Conservation (phyloP, 2,113 vertebrate species). For the Empidonax traillii region DNA sequence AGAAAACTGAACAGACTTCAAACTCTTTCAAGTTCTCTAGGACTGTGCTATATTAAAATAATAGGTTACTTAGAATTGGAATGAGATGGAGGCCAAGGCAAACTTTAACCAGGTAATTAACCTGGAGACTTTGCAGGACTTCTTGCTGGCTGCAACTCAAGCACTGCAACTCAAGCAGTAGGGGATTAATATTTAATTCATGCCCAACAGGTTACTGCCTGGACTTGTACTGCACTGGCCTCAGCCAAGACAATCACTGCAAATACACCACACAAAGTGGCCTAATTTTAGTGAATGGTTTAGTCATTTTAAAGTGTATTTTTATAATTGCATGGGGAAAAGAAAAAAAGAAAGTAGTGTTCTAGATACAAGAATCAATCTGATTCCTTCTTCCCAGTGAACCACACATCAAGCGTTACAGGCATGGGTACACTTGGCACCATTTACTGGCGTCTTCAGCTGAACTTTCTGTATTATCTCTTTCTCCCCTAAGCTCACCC, state of each 20-base stretch:
- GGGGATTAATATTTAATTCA: constrained; percentile 63
- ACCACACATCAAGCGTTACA: neutral
- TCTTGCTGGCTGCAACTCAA: constrained; percentile 39
- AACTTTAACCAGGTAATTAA: constrained; percentile 62
- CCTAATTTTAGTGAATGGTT: neutral
- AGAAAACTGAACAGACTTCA: constrained; percentile 30
- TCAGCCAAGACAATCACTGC: neutral
- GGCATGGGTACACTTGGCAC: neutral
- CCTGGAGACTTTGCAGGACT: constrained; percentile 18
- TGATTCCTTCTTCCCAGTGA: neutral
- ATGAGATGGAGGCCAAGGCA: constrained; percentile 47
- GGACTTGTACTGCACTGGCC: neutral
- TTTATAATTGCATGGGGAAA: neutral
- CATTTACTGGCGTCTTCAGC: neutral
- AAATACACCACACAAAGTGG: neutral
- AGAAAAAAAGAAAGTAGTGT: neutral
- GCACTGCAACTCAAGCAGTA: constrained; percentile 34
- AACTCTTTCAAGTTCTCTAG: constrained; percentile 33
- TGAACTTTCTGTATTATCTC: neutral
- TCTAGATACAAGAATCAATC: neutral
- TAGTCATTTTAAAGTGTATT: neutral
- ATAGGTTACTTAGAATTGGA: constrained; percentile 43
- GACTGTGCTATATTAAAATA: constrained; percentile 15
- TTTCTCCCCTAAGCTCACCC: neutral
- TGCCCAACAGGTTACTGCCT: constrained; percentile 1